phyloP scores from a whole-genome alignment of 23 tunicate species.

The Trididemnum miniatum region DNA sequence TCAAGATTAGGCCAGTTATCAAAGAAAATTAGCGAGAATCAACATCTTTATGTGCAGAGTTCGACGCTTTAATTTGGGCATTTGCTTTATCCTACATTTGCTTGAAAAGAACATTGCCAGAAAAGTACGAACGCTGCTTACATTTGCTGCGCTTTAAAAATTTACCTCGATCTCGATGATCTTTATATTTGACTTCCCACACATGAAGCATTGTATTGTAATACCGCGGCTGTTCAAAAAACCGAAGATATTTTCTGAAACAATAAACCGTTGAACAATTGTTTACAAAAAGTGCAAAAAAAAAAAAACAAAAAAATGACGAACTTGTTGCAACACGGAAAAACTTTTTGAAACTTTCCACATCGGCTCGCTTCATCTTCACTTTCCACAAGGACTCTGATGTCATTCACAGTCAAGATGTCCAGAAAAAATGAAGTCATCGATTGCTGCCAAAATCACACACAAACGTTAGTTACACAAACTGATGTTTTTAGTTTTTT shows the following conservation, averaged over 20 bases:
- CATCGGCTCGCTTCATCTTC: slow-evolving; percentile 71
- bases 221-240: slow-evolving; percentile 82
- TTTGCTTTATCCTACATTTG: too few relatives aligned
- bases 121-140: too few relatives aligned
- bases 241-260: slow-evolving; percentile 64
- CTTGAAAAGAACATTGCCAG: too few relatives aligned
- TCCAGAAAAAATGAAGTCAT: slow-evolving; percentile 60
- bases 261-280: not conserved
- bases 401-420: slow-evolving; percentile 76
- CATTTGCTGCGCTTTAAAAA: not conserved
- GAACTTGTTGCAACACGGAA: slow-evolving; percentile 58
- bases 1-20: too few relatives aligned
- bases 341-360: slow-evolving; percentile 69
- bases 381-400: slow-evolving; percentile 66
- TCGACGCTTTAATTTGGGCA: too few relatives aligned
- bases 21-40: too few relatives aligned
- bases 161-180: slow-evolving; percentile 52
- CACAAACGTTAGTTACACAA: too few relatives aligned
- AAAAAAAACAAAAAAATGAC: too few relatives aligned
- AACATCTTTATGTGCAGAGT: too few relatives aligned
- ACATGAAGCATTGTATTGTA: slow-evolving; percentile 56
- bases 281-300: not conserved
- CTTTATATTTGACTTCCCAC: slow-evolving; percentile 58
- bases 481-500: too few relatives aligned
- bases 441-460: slow-evolving; percentile 44